Conservation (phyloP, 2,888 invertebrate species). For the Esperia sulphurella region DNA sequence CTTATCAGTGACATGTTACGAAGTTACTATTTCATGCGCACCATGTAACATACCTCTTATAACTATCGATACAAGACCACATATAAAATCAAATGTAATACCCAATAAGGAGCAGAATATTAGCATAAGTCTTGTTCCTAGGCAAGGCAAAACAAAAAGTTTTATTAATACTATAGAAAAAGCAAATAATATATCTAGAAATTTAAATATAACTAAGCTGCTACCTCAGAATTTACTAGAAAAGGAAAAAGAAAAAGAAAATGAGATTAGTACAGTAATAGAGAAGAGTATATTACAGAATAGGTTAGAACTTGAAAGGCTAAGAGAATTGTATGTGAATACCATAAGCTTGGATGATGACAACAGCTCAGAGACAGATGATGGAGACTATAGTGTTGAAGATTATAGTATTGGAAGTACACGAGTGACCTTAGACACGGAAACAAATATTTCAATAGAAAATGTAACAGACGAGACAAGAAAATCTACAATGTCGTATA, state of each 20-base stretch:
- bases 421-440: background rate
- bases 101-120: too few species aligned
- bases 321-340: conserved; percentile 29
- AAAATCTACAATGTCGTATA: background rate
- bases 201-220: background rate
- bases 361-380: conserved; percentile 20
- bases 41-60: conserved; percentile 37
- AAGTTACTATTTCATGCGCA: conserved; percentile 46
- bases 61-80: conserved; percentile 1
- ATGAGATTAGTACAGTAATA: conserved; percentile 26
- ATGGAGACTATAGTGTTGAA: conserved; percentile 31
- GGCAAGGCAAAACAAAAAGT: background rate
- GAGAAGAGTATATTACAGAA: conserved; percentile 22
- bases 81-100: background rate
- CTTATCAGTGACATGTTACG: conserved; percentile 37
- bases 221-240: conserved; percentile 22
- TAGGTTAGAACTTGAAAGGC: conserved; percentile 33
- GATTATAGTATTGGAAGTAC: conserved; percentile 13
- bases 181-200: background rate
- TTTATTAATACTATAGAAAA: background rate
- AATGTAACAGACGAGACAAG: background rate
- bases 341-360: conserved; percentile 10
- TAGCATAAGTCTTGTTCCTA: background rate
- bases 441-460: background rate
- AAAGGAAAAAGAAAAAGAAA: conserved; percentile 12